Percentiles rank a stretch among this genome's conserved stretches.
Conservation (phyloP, 2,888 invertebrate genomes). For the Meganola albula region DNA sequence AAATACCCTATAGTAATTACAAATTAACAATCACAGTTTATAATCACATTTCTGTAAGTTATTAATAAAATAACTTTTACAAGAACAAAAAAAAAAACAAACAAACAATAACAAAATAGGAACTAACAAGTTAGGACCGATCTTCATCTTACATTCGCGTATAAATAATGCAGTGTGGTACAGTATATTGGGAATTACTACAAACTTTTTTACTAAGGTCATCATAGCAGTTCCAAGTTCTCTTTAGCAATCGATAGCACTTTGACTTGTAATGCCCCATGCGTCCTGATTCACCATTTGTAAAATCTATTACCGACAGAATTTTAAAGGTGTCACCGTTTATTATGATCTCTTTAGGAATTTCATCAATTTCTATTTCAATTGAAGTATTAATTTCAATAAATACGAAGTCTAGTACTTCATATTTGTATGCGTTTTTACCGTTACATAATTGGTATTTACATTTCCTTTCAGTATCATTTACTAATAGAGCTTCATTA, state of each 20-base stretch:
- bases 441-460: constrained; percentile 12
- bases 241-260: constrained; percentile 10
- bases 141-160: constrained; percentile 11
- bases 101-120: constrained; percentile 9
- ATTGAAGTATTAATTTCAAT: constrained; percentile 12
- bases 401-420: constrained; percentile 11
- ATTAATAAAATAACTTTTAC: constrained; percentile 11
- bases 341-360: constrained; percentile 10
- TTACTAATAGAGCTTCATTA: constrained; percentile 13
- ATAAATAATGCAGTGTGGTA: constrained; percentile 11
- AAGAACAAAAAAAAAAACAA: constrained; percentile 7
- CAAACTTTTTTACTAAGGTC: constrained; percentile 11
- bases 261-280: constrained; percentile 11
- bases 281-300: constrained; percentile 9
- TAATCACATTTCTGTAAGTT: constrained; percentile 11
- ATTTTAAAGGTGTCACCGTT: constrained; percentile 11
- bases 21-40: constrained; percentile 8
- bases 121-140: constrained; percentile 11
- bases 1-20: constrained; percentile 10
- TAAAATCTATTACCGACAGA: constrained; percentile 10
- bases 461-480: constrained; percentile 11
- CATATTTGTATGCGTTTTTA: constrained; percentile 12
- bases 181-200: constrained; percentile 10
- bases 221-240: constrained; percentile 12
- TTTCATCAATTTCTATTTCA: constrained; percentile 9